These are phyloP conservation scores for Anoplopoma fimbria DNA, from an alignment of 2,113 vertebrate species.

Conservation along the genomic window DNA sequence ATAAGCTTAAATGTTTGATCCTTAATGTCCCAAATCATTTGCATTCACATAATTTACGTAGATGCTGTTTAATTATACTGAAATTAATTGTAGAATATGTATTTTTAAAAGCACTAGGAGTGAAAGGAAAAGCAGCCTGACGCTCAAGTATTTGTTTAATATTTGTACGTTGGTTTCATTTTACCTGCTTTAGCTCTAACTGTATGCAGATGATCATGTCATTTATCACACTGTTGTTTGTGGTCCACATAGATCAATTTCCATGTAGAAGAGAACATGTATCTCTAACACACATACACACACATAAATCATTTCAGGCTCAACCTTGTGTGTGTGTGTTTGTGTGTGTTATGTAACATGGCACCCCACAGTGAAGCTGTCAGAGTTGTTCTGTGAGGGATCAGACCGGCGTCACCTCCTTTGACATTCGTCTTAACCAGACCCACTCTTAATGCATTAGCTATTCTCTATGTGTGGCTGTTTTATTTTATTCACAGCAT, in stretches of 20 bases:
- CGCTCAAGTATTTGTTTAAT: background rate
- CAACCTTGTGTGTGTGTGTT: conserved; percentile 5
- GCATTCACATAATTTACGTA: background rate
- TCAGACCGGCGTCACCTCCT: conserved; percentile 22
- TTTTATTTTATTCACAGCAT: background rate
- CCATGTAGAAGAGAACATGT: conserved; percentile 26
- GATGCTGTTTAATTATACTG: background rate
- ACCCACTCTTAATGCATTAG: background rate
- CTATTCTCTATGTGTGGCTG: background rate
- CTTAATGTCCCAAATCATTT: background rate
- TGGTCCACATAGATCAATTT: conserved; percentile 10
- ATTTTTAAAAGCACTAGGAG: background rate
- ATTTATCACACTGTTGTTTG: conserved; percentile 13
- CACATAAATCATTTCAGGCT: background rate
- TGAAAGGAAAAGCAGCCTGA: background rate
- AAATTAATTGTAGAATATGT: background rate
- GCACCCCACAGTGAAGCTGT: background rate
- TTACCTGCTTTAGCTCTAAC: background rate
- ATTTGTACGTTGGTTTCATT: background rate
- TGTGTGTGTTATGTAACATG: conserved; percentile 26
- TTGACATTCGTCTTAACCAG: background rate
- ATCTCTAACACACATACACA: background rate
- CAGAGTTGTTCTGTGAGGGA: background rate
- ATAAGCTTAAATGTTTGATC: background rate
- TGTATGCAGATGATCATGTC: background rate